Conservation (phyloP, 2,797 vertebrate species). For the Choloepus didactylus region DNA sequence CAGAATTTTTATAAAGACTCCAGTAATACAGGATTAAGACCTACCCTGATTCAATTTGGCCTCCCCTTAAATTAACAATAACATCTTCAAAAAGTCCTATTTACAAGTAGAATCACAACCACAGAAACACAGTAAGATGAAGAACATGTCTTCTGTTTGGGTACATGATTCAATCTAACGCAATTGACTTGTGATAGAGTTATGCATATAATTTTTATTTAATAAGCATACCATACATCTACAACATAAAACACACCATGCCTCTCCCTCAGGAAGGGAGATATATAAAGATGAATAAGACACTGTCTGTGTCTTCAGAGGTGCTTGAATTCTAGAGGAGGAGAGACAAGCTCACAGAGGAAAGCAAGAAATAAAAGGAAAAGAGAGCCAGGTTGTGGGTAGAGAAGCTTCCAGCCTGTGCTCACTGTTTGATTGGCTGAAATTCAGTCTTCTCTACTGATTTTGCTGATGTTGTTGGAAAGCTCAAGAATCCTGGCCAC, state of each 20-base stretch:
- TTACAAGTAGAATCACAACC: too few relatives aligned
- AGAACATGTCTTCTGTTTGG: too few relatives aligned
- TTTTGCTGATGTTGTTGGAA: conserved; percentile 67
- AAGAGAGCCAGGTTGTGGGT: not conserved
- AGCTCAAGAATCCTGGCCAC: conserved; percentile 65
- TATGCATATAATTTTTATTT: not conserved
- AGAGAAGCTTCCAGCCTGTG: not conserved
- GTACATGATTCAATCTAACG: too few relatives aligned
- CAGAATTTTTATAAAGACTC: too few relatives aligned
- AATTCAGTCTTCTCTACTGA: not conserved
- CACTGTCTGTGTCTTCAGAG: too few relatives aligned
- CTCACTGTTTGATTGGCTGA: not conserved
- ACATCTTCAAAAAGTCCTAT: too few relatives aligned
- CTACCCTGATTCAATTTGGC: too few relatives aligned
- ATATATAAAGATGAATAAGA: not conserved
- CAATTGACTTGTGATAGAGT: not conserved
- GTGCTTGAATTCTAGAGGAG: not conserved
- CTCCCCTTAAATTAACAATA: too few relatives aligned
- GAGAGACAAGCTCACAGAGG: not conserved
- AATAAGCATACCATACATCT: not conserved
- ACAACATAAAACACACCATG: rapidly evolving
- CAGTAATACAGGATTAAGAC: too few relatives aligned
- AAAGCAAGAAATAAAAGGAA: not conserved
- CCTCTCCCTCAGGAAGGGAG: not conserved
- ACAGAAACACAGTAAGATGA: too few relatives aligned